Base-by-base conservation (phyloP, 2,113 vertebrate species). In the Austrofundulus limnaeus region DNA sequence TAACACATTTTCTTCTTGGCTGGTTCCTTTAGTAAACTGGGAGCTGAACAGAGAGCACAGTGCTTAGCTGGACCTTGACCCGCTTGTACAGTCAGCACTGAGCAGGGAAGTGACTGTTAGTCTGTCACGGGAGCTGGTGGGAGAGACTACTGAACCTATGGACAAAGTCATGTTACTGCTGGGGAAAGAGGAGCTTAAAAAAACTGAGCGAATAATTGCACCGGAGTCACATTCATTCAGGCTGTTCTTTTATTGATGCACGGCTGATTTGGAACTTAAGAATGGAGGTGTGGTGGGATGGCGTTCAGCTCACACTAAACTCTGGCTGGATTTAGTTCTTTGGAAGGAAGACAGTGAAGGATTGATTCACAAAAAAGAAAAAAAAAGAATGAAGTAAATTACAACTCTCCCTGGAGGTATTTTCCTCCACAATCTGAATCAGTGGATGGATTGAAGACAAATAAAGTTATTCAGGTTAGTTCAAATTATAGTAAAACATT, bases 1-100 rank as follows among this genome's bases (percentile, higher is more conserved):
- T 91, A 87, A 88, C 81, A 53, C 75, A 47, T 82, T 89, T 62
- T 72, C 82, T 52, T 66, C 80, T 68, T 68, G 8, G 10, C 70
- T 66, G 46, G 56, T 43, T 75, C 49, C 51, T 57, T 81, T 63
- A 73, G 75, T 87, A 70, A 82, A 81, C 54, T 82, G 82, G 72
- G 77, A 70, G 79, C 57, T 75, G 77, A 63, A 84, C 47, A 41
- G 17, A 55, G 62, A 59, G 66, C 54, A 11, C 45, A 65, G 71
- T 75, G 48, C 49, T 15, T 24, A 23, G 45, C 65, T 83, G 87
- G 85, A 85, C 73, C 66, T 86, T 85, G 87, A 85, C 73, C 52
- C 60, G 39, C 43, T 52, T 66, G 53, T 37, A 19, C 20, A 47
- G 11, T 17, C 37, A 37, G 61, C 56, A 64, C 25, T 19, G 41